Evolutionary conservation across 2,888 invertebrate species (phyloP), one percentile per base, ranked within the genome.

Genomic region (Amitus sp.): DNA sequence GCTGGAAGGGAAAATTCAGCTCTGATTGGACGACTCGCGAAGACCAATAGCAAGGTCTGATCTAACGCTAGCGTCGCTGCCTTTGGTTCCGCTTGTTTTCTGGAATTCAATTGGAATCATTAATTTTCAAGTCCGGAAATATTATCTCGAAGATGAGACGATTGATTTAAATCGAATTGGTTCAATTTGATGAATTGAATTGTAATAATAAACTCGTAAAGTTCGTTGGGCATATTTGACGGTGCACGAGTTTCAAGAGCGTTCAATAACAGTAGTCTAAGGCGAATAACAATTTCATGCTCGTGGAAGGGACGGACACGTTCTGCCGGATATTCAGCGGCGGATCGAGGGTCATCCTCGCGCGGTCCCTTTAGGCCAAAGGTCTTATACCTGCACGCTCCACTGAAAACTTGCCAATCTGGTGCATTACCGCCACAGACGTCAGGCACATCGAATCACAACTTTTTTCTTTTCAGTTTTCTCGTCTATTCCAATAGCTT

Each of bases 381-480:
- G 76, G 73, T 75, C 73, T 20, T 71, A 71, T 75, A 77, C 76
- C 77, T 77, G 77, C 76, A 73, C 75, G 72, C 55, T 74, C 68
- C 71, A 17, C 48, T 28, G 58, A 65, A 58, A 66, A 61, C 59
- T 60, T 18, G 59, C 56, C 59, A 56, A 50, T 64, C 63, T 60
- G 52, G 56, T 39, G 13, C 13, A 34, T n/a, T 13, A 9, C 23
- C 23, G 23, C 23, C 3, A 7, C 4, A 23, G 7, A 23, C 23
- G 23, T 23, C 7, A 23, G 23, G n/a, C n/a, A n/a, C n/a, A n/a
- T n/a, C n/a, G n/a, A n/a, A n/a, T n/a, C n/a, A n/a, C n/a, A n/a
- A n/a, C n/a, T n/a, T n/a, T n/a, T n/a, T n/a, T n/a, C n/a, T n/a
- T n/a, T n/a, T n/a, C n/a, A n/a, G n/a, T n/a, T n/a, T n/a, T n/a